A percentile compares a stretch with the other conserved stretches of the same genome.
phyloP scores from a whole-genome alignment of 1,140 invertebrate species.

The Panagrolaimus sp. region DNA sequence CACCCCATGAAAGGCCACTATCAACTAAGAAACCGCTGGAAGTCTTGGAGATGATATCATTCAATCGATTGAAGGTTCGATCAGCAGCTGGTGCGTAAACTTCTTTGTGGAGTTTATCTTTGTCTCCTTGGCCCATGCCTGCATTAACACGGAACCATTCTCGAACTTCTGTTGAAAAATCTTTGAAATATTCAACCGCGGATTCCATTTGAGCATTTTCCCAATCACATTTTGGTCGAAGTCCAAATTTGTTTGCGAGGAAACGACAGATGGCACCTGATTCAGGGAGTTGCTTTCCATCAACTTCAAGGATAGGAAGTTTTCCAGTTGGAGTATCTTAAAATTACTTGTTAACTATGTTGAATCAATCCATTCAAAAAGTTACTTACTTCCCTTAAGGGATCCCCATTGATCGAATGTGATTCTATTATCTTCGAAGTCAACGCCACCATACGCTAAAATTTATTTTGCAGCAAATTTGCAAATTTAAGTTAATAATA shows the following conservation, averaged over 20 bases:
- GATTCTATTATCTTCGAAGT: neutral
- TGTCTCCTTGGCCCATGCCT: neutral
- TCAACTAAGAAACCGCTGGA: neutral
- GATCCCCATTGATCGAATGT: too few relatives aligned
- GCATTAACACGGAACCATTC: neutral
- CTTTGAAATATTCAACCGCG: neutral
- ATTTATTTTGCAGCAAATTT: too few relatives aligned
- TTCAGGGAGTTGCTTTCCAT: neutral
- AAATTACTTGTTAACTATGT: neutral
- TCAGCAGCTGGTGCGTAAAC: neutral
- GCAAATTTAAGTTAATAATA: too few relatives aligned
- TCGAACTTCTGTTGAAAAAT: neutral
- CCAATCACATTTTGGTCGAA: neutral
- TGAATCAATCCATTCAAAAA: too few relatives aligned
- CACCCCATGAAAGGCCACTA: neutral
- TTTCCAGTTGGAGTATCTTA: neutral
- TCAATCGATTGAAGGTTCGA: neutral
- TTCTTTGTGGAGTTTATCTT: neutral
- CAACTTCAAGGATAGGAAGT: neutral
- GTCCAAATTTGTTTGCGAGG: neutral
- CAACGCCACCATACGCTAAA: neutral
- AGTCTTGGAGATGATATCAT: conserved; percentile 1
- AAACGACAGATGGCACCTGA: neutral
- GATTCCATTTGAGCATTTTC: neutral
- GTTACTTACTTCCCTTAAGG: too few relatives aligned